Evolutionary conservation across 2,888 invertebrate species (phyloP), one percentile per base, ranked within the genome.

Genomic region (Liopterus haemorrhoidalis): DNA sequence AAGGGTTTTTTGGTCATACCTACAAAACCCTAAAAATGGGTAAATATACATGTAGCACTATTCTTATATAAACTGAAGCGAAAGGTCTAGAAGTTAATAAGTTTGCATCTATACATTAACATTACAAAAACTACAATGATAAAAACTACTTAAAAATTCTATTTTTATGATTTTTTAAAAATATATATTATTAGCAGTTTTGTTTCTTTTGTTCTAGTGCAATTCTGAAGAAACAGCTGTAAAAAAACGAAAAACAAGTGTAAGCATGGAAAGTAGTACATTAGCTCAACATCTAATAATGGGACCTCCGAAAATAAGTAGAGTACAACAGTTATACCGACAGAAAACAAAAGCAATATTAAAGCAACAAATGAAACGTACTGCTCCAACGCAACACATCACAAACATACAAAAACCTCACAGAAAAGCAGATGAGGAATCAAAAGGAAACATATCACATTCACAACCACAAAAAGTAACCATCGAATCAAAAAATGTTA

Each of bases 271-370:
- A 48, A 60, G 57, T 44, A 62, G 62, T 50, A 64, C 58, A 47
- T 54, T 66, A 38, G 62, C 63, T 3, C 66, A 65, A 49, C 66
- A 67, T 54, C 54, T 67, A 30, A 58, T 67, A 55, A 60, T 62
- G 6, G 63, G 65, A 4, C 56, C 38, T 33, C 45, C 59, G 9
- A 69, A 67, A 57, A 57, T 65, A 38, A 65, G 64, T 53, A 60
- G 61, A 56, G 66, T 67, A 42, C 67, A 67, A 54, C 67, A 69
- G 54, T 57, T 69, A 25, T 68, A 68, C 49, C 64, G 68, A 65
- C 59, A 57, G 53, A 46, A 50, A 43, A 53, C 57, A 14, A 58
- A 57, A 41, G 41, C 51, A 25, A 54, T 47, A 27, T 37, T 42
- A 31, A 47, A 47, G 31, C 54, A 48, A 24, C 48, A 30, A 56